A percentile compares a stretch with the other conserved stretches of the same genome.
phyloP scores from a whole-genome alignment of 2,888 invertebrate species.

The Lypha dubia region DNA sequence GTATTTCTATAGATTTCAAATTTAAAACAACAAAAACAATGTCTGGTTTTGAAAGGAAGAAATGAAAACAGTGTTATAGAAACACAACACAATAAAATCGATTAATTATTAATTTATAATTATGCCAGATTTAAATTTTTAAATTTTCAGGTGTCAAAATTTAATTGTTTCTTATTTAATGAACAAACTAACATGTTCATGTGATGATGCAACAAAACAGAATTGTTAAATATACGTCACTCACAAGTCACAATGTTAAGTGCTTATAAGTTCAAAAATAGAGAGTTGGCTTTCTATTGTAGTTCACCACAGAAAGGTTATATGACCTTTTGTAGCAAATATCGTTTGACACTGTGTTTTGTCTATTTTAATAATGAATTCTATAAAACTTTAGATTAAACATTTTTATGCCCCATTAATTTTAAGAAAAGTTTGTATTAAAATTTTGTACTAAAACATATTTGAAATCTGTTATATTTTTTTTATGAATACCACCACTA shows the following conservation, averaged over 20 bases:
- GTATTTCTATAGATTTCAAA: background rate
- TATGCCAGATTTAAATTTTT: background rate
- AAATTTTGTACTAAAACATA: too few relatives aligned
- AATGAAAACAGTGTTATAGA: background rate
- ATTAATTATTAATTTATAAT: constrained; percentile 11
- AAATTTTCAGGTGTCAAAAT: background rate
- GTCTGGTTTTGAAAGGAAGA: background rate
- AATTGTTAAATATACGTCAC: background rate
- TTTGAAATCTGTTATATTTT: too few relatives aligned
- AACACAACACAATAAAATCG: too few relatives aligned
- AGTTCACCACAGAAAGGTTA: background rate
- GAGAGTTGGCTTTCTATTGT: background rate
- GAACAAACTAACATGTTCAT: background rate
- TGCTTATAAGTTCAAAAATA: background rate
- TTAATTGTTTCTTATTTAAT: constrained; percentile 16
- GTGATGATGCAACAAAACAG: background rate
- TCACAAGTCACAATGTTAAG: background rate
- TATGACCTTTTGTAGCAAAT: constrained; percentile 20
- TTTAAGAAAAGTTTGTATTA: too few relatives aligned
- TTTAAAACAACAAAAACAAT: background rate
- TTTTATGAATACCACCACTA: background rate
- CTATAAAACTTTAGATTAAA: constrained; percentile 24
- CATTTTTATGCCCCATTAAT: too few relatives aligned
- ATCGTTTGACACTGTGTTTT: background rate
- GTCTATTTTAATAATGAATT: background rate